phyloP scores from a whole-genome alignment of 2,113 vertebrate genomes.

The Rhombomys opimus region DNA sequence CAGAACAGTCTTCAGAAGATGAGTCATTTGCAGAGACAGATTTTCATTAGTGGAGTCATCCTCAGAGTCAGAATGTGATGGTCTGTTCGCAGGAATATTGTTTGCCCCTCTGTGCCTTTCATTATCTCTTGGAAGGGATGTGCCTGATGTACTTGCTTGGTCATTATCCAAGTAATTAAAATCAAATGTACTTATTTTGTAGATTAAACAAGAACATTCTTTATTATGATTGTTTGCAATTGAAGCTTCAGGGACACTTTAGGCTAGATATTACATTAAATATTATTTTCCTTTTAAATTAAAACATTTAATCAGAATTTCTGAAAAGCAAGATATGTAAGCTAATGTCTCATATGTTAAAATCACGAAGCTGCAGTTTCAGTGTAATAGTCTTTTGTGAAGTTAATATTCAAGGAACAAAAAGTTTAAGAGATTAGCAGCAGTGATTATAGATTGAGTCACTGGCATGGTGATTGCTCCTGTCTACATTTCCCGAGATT shows the following conservation, averaged over 20 bases:
- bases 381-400: conserved; percentile 59
- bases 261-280: conserved; percentile 79
- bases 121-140: conserved; percentile 88
- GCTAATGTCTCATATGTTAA: conserved; percentile 81
- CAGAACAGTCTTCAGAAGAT: conserved; percentile 85
- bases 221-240: conserved; percentile 87
- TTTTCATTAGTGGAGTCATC: conserved; percentile 88
- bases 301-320: conserved; percentile 83
- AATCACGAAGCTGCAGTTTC: conserved; percentile 62
- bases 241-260: conserved; percentile 85
- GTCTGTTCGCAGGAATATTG: conserved; percentile 87
- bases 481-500: conserved; percentile 32
- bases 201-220: conserved; percentile 88
- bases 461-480: not conserved
- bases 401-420: conserved; percentile 52
- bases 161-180: conserved; percentile 90
- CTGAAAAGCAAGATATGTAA: conserved; percentile 69
- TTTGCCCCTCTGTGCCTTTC: conserved; percentile 87
- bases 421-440: conserved; percentile 68
- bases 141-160: conserved; percentile 86
- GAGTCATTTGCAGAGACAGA: conserved; percentile 87
- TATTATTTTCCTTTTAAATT: conserved; percentile 83
- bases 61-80: conserved; percentile 85
- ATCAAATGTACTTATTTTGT: conserved; percentile 90
- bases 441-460: conserved; percentile 29